These are phyloP conservation scores for Ceratosolen fusciceps DNA, from an alignment of 1,140 invertebrate genomes.

Conservation along the genomic window DNA sequence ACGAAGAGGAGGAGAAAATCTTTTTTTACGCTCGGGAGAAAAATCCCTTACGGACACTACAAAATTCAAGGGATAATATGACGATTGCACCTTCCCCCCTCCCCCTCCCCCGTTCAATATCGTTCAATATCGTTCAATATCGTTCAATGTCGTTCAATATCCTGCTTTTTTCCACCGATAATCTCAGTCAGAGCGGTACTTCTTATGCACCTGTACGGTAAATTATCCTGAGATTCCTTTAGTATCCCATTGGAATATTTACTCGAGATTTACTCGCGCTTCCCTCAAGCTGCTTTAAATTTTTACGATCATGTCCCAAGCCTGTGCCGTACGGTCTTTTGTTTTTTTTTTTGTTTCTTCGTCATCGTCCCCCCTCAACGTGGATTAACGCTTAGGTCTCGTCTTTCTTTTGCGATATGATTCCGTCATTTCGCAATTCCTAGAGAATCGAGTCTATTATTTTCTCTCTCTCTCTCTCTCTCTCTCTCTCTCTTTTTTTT, in stretches of 20 bases:
- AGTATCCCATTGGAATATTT: conserved; percentile 1
- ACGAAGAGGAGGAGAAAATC: too few species aligned
- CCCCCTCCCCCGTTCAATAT: too few species aligned
- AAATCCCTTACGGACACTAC: too few species aligned
- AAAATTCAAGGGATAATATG: conserved; percentile 25
- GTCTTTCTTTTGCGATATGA: neutral
- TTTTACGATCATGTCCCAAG: conserved; percentile 28
- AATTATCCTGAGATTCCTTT: conserved; percentile 15
- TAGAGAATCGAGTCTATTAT: neutral
- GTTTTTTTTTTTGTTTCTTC: too few species aligned
- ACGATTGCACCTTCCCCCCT: neutral
- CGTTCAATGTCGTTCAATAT: too few species aligned
- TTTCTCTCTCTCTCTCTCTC: too few species aligned
- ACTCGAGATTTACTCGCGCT: neutral
- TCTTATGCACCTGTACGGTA: neutral
- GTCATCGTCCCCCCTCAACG: neutral
- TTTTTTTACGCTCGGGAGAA: too few species aligned
- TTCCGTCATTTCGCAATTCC: neutral
- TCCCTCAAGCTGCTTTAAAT: conserved; percentile 30
- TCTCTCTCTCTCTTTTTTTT: too few species aligned
- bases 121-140: too few species aligned
- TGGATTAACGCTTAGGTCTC: conserved; percentile 8
- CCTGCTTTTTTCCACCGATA: neutral
- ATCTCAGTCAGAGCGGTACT: neutral
- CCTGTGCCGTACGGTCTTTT: too few species aligned